Percentiles rank a stretch among this genome's conserved stretches.
Evolutionary conservation across 2,888 invertebrate species (phyloP).

Genomic region (Xestia xanthographa): DNA sequence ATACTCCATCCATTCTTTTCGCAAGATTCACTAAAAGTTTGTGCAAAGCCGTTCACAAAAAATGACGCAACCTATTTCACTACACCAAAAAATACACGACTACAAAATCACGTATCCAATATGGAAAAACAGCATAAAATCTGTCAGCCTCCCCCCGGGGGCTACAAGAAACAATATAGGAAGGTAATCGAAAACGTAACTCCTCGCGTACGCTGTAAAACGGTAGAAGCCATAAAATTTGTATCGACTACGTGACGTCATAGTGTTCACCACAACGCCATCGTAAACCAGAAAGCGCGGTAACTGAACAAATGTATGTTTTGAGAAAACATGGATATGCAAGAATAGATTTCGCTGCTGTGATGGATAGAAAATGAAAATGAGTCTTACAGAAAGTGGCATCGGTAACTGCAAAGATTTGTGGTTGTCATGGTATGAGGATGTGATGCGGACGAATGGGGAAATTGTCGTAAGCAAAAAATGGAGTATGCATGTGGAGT

Average conservation of each 20-base stretch:
- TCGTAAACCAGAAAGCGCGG: background rate
- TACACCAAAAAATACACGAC: constrained; percentile 26
- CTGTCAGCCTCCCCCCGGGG: constrained; percentile 17
- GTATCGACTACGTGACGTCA: constrained; percentile 63
- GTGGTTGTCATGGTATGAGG: background rate
- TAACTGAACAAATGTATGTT: constrained; percentile 5
- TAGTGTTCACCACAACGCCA: constrained; percentile 12
- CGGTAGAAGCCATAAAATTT: constrained; percentile 64
- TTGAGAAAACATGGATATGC: background rate
- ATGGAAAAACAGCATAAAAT: constrained; percentile 34
- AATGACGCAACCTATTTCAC: constrained; percentile 24
- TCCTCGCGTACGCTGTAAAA: constrained; percentile 47
- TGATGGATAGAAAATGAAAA: background rate
- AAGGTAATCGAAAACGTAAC: constrained; percentile 56
- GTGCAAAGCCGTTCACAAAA: background rate
- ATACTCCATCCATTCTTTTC: background rate
- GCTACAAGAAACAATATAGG: constrained; percentile 55
- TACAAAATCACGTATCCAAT: constrained; percentile 42
- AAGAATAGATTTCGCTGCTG: background rate
- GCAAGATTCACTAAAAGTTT: constrained; percentile 1
- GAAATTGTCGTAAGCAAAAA: background rate
- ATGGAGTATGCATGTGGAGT: background rate
- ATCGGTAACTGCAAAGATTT: background rate
- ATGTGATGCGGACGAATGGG: background rate
- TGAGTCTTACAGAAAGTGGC: background rate